Evolutionary conservation across 2,113 vertebrate species (phyloP).

Genomic region (Pelmatolapia mariae): DNA sequence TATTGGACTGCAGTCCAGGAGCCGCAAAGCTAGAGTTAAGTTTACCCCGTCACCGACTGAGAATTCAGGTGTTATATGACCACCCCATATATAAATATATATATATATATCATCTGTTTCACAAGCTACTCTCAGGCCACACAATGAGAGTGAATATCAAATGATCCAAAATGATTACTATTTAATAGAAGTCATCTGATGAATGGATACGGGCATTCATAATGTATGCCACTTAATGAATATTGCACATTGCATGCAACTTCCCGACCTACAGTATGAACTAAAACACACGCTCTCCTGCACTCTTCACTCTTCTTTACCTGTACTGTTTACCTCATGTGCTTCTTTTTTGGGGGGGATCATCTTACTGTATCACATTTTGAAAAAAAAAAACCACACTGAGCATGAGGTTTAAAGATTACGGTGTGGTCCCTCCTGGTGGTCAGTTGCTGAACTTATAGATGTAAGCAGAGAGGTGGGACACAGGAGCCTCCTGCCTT

Average conservation of each 20-base stretch:
- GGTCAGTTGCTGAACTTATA: constrained; percentile 42
- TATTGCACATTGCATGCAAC: constrained; percentile 73
- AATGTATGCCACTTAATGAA: constrained; percentile 43
- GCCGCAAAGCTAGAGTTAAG: background rate
- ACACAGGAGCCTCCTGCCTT: constrained; percentile 30
- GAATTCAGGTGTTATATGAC: background rate
- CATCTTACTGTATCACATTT: background rate
- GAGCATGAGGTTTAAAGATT: background rate
- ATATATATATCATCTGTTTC: background rate
- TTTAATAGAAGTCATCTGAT: background rate
- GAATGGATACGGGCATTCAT: constrained; percentile 36
- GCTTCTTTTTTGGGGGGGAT: background rate
- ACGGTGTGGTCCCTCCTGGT: constrained; percentile 55
- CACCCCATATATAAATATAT: background rate
- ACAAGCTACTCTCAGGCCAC: background rate
- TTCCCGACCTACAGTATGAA: constrained; percentile 67
- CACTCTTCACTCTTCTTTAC: background rate
- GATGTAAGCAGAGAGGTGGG: constrained; percentile 24
- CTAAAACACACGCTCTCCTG: background rate
- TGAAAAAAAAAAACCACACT: background rate
- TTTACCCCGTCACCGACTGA: background rate
- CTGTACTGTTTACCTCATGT: background rate
- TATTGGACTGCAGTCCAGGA: background rate
- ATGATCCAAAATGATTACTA: background rate
- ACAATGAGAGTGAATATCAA: background rate